Base-by-base conservation (phyloP, 2,113 vertebrate genomes). In the Columba livia region DNA sequence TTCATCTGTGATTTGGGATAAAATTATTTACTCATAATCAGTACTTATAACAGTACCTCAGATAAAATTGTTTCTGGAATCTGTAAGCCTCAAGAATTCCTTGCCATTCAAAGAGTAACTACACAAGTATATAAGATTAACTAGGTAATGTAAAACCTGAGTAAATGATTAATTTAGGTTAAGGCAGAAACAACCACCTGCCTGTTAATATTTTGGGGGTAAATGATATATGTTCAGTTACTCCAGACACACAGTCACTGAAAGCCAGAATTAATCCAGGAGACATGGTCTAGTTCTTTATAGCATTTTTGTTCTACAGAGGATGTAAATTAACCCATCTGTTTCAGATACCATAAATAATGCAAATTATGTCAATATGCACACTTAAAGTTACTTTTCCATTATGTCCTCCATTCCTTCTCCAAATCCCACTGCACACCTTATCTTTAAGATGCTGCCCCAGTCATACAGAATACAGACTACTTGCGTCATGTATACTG, bases 141-240 rank as follows among this genome's bases (percentile, higher is more conserved):
- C 53, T 36, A 94, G 65, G 58, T 83, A 95, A 96, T 83, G 62
- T 66, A 96, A 94, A 97, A 96, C 18, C 83, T 42, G 50, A 94
- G 85, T 91, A 91, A 97, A 97, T 91, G 81, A 94, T 95, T 97
- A 96, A 96, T 95, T 95, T 50, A 71, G 81, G 38, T 78, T 83
- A 77, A 95, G 32, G 6, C 32, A 93, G 94, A 95, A 97, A 85
- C 79, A 96, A 93, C 61, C 75, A 84, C 44, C 19, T 80, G 51
- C 14, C 18, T 36, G 93, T 97, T 93, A 95, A 95, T 96, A 95
- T 95, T 96, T 94, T 83, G 38, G 51, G 47, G 61, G 54, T 79
- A 90, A 97, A 95, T 74, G 10, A 93, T 85, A 72, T 88, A 95
- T 88, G 80, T 61, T 79, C 74, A 90, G 16, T 93, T 95, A 92